A percentile compares a stretch with the other conserved stretches of the same genome.
These are phyloP conservation scores for Lytechinus pictus DNA, from an alignment of 35 echinoderm and acorn worm species.

Conservation along the genomic window DNA sequence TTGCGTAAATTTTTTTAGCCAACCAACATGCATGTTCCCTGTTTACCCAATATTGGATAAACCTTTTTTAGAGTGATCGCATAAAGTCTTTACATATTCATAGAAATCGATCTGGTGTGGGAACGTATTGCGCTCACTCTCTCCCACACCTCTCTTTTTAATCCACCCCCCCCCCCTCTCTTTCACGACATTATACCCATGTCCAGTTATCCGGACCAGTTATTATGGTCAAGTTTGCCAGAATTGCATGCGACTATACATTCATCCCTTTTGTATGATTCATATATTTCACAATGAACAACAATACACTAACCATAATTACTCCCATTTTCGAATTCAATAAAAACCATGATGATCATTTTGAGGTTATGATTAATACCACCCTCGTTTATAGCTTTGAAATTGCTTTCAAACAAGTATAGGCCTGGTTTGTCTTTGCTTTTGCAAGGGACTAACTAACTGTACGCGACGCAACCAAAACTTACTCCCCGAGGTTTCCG, in stretches of 20 bases:
- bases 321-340: not conserved
- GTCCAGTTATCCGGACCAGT: not conserved
- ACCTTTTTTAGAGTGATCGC: no score
- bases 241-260: not conserved
- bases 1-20: no score
- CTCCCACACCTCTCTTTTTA: no score
- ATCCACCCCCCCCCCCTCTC: no score
- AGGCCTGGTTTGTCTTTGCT: not conserved
- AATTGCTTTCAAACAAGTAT: not conserved
- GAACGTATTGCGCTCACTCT: no score
- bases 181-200: not conserved
- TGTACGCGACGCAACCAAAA: not conserved
- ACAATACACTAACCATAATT: not conserved
- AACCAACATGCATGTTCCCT: no score
- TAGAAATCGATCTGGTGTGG: no score
- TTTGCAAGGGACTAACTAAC: not conserved
- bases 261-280: not conserved
- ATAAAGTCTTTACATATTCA: no score
- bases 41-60: no score
- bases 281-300: not conserved
- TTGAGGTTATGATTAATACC: not conserved
- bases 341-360: not conserved
- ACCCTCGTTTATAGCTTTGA: not conserved
- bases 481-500: slow-evolving; percentile 16
- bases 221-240: not conserved